phyloP scores from a whole-genome alignment of 2,888 invertebrate genomes.

The Melinopterus prodromus region DNA sequence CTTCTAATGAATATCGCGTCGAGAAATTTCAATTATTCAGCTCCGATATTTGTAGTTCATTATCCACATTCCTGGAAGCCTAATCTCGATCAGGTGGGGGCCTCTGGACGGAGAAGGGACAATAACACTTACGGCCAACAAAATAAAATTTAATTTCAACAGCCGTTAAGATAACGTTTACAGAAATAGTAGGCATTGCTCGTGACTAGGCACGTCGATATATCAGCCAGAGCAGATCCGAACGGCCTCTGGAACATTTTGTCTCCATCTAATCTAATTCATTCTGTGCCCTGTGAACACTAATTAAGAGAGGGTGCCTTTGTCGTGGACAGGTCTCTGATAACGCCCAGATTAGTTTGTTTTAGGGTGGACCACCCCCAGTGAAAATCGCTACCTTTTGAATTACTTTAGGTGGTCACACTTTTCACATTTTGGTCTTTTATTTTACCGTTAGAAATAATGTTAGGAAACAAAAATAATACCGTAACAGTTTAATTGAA shows the following conservation, averaged over 20 bases:
- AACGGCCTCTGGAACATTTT: not conserved
- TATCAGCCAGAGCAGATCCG: not conserved
- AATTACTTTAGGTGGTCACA: no score
- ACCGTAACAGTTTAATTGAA: no score
- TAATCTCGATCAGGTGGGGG: slow-evolving; percentile 13
- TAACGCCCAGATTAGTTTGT: slow-evolving; percentile 39
- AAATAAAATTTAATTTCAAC: slow-evolving; percentile 36
- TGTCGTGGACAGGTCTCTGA: slow-evolving; percentile 40
- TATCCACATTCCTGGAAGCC: slow-evolving; percentile 15
- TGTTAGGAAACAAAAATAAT: no score
- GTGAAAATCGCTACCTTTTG: slow-evolving; percentile 16
- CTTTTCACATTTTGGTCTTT: no score
- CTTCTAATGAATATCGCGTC: slow-evolving; percentile 20
- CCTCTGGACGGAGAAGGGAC: slow-evolving; percentile 19
- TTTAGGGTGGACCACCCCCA: slow-evolving; percentile 42
- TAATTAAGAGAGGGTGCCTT: slow-evolving; percentile 43
- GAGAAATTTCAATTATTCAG: slow-evolving; percentile 23
- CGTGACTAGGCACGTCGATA: not conserved
- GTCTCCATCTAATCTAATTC: slow-evolving; percentile 36
- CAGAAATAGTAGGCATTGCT: slow-evolving; percentile 10
- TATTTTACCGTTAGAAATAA: no score
- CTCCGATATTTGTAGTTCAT: slow-evolving; percentile 22
- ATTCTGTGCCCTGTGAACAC: slow-evolving; percentile 40
- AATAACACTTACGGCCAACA: slow-evolving; percentile 35
- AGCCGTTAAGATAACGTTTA: slow-evolving; percentile 30